Conservation (phyloP, 2,888 invertebrate genomes). For the Apodemia zela region DNA sequence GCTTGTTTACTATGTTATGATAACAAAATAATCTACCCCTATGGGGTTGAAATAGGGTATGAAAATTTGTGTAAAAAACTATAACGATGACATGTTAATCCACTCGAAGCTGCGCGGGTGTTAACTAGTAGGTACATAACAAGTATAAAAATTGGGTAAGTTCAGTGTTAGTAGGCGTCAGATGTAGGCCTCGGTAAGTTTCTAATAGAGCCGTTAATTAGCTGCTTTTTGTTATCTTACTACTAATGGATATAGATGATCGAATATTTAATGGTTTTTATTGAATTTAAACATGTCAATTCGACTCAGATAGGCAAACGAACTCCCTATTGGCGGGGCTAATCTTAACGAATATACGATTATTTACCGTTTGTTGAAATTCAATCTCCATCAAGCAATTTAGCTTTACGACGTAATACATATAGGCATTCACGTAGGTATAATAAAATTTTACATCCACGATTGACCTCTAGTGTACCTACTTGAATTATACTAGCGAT, state of each 20-base stretch:
- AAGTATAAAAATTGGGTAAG: neutral
- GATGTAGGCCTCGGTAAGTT: neutral
- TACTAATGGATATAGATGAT: constrained; percentile 6
- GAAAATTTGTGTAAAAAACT: no score
- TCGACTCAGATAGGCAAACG: constrained; percentile 1
- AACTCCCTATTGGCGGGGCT: neutral
- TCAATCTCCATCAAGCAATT: constrained; percentile 8
- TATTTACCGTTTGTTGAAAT: constrained; percentile 10
- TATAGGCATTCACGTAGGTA: neutral
- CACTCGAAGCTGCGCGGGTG: no score
- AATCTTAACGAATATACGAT: constrained; percentile 4
- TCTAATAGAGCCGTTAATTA: neutral
- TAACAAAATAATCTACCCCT: no score
- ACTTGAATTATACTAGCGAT: neutral
- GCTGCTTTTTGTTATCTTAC: constrained; percentile 3
- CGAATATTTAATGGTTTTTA: constrained; percentile 3
- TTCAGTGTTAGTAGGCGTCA: neutral
- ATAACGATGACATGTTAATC: no score
- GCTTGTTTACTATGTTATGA: no score
- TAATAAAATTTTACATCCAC: constrained; percentile 4
- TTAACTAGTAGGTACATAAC: no score
- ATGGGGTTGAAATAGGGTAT: no score
- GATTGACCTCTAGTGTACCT: neutral
- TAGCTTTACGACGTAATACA: constrained; percentile 6
- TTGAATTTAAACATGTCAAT: neutral